Base-by-base conservation (phyloP, 1,140 invertebrate genomes). In the Laupala kohalensis region DNA sequence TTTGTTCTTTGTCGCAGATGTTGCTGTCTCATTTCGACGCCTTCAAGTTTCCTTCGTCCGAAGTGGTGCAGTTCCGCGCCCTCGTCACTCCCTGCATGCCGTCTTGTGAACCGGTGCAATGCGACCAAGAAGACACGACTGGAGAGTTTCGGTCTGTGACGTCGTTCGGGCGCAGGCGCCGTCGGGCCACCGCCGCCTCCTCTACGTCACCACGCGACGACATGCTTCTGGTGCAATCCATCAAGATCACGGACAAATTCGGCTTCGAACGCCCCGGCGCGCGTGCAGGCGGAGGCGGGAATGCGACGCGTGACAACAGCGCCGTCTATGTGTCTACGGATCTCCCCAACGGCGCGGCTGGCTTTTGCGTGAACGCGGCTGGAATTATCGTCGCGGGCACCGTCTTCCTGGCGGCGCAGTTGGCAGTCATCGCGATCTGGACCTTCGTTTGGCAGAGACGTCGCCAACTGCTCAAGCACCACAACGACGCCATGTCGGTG, bases 1-100 rank as follows among this genome's bases (percentile, higher is more conserved):
- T n/a, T 13, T 12, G 65, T 15, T 2, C 65, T 74, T 70, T 74
- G 74, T 83, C 85, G 27, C 86, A 93, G 87, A 89, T 92, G 69
- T 83, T 97, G 6, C 80, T 94, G n/a, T 94, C 93, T 6, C 90
- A 94, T 79, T 96, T 97, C 81, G 94, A 97, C 79, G 95, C 95
- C 12, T 97, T 97, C 87, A 96, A 96, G 80, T 97, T 97, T 84
- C 94, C 95, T 0, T 94, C 93, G 19, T 95, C 93, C 0, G 94
- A 96, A 79, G 89, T 96, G 13, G 95, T 97, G 0, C 94, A 97
- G 81, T 97, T 97, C 87, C 87, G 94, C 67, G 95, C 94, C 2
- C 78, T 96, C 75, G 94, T 97, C 0, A 96, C 94, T 4, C 95
- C 95, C 0, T 96, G 95, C 77, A 91, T 96, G 88, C 93, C 93